phyloP scores from a whole-genome alignment of 2,888 invertebrate species.

The Julus scanicus region DNA sequence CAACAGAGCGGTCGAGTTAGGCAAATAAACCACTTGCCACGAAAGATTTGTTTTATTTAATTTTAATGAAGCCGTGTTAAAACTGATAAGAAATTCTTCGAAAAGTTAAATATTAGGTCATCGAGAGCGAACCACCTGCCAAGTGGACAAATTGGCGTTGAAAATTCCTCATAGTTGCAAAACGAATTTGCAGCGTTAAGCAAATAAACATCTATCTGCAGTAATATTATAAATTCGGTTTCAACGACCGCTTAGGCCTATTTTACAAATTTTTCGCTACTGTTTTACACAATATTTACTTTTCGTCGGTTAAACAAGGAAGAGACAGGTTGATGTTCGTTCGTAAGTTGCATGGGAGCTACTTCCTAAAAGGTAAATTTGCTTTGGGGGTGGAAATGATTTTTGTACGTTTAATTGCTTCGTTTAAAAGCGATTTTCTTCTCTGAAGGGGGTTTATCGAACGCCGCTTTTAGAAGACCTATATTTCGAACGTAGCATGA shows the following conservation, averaged over 20 bases:
- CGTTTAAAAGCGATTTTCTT: background rate
- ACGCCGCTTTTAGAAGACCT: background rate
- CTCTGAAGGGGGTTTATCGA: background rate
- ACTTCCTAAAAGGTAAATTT: constrained; percentile 24
- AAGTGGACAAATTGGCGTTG: background rate
- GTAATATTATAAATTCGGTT: too few species aligned
- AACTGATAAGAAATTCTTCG: background rate
- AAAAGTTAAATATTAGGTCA: background rate
- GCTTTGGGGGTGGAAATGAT: background rate
- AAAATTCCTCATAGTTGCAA: too few species aligned
- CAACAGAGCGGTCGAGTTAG: too few species aligned
- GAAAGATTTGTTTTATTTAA: background rate
- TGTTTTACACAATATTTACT: background rate
- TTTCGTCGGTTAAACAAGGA: background rate
- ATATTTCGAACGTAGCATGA: constrained; percentile 8
- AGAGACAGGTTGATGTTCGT: constrained; percentile 15
- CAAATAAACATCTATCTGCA: background rate
- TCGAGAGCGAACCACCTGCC: background rate
- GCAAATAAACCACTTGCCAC: background rate
- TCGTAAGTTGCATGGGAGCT: background rate
- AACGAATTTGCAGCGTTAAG: background rate
- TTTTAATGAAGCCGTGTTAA: constrained; percentile 4
- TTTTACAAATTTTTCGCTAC: background rate
- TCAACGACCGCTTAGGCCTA: constrained; percentile 8
- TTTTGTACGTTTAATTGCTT: constrained; percentile 1